Conservation (phyloP, 2,888 invertebrate genomes). For the Hirtodrosophila duncani region DNA sequence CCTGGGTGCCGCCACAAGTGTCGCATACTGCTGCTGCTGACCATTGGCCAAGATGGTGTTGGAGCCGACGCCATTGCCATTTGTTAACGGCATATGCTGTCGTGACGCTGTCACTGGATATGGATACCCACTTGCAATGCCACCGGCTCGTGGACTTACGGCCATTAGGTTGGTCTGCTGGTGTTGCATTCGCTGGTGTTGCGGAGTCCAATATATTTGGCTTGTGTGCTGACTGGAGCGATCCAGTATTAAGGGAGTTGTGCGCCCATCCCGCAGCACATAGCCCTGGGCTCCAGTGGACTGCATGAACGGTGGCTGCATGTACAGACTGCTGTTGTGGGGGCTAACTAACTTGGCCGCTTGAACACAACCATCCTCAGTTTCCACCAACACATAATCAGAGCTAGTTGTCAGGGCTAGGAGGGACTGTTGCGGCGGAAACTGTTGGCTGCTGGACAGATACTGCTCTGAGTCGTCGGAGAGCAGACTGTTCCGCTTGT, state of each 20-base stretch:
- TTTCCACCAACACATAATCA: constrained; percentile 73
- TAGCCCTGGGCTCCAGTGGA: too few relatives aligned
- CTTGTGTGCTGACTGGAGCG: constrained; percentile 69
- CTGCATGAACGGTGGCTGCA: too few relatives aligned
- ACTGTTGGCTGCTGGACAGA: constrained; percentile 62
- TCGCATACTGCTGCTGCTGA: constrained; percentile 34
- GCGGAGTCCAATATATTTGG: constrained; percentile 76
- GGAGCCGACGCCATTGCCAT: too few relatives aligned
- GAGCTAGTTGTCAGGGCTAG: too few relatives aligned
- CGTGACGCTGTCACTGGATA: constrained; percentile 55
- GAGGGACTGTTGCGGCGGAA: constrained; percentile 30
- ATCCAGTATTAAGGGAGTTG: constrained; percentile 75
- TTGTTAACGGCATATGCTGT: constrained; percentile 24
- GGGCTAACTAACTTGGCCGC: constrained; percentile 72
- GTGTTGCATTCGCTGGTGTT: constrained; percentile 62
- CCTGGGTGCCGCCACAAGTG: constrained; percentile 38
- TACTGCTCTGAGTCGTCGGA: constrained; percentile 75
- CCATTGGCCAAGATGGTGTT: constrained; percentile 31
- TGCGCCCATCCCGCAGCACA: constrained; percentile 65
- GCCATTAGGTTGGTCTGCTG: constrained; percentile 33
- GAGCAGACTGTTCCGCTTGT: constrained; percentile 74
- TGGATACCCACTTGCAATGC: too few relatives aligned
- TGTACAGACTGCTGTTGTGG: constrained; percentile 42
- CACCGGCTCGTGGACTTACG: too few relatives aligned
- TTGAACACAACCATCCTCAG: constrained; percentile 69